A percentile compares a stretch with the other conserved stretches of the same genome.
Evolutionary conservation across 2,797 vertebrate genomes (phyloP).

Genomic region (Pelochelys cantorii): DNA sequence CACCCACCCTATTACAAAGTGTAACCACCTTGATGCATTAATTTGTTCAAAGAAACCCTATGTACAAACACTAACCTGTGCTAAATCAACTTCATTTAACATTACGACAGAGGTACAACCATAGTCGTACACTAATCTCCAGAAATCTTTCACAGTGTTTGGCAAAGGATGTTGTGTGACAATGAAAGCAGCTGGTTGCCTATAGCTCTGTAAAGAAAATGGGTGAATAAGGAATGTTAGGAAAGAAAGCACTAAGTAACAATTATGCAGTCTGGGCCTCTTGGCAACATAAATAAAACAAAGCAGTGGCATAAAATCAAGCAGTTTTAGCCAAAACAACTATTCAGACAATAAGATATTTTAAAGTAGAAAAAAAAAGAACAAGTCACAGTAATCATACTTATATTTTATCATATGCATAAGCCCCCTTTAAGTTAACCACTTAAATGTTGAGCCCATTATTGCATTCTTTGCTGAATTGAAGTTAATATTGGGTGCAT

Average conservation of each 20-base stretch:
- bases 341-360: background rate
- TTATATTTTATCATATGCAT: background rate
- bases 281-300: constrained; percentile 2
- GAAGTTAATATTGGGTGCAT: accelerated
- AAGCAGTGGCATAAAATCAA: background rate
- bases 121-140: constrained; percentile 98
- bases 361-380: background rate
- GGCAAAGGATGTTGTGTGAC: constrained; percentile 98
- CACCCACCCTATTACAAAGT: background rate
- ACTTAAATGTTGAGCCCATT: accelerated
- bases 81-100: constrained; percentile 97
- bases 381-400: background rate
- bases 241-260: constrained; percentile 9
- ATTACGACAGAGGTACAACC: constrained; percentile 98
- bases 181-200: constrained; percentile 98
- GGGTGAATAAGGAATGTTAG: background rate
- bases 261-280: constrained; percentile 9
- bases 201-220: constrained; percentile 91
- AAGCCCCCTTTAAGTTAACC: background rate
- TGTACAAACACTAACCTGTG: constrained; percentile 86
- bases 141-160: constrained; percentile 99
- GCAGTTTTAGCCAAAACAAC: background rate
- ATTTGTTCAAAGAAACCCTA: background rate
- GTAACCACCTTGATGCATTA: background rate
- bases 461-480: background rate